phyloP scores from a whole-genome alignment of 23 tunicate genomes.

The Halocynthia aurantium region DNA sequence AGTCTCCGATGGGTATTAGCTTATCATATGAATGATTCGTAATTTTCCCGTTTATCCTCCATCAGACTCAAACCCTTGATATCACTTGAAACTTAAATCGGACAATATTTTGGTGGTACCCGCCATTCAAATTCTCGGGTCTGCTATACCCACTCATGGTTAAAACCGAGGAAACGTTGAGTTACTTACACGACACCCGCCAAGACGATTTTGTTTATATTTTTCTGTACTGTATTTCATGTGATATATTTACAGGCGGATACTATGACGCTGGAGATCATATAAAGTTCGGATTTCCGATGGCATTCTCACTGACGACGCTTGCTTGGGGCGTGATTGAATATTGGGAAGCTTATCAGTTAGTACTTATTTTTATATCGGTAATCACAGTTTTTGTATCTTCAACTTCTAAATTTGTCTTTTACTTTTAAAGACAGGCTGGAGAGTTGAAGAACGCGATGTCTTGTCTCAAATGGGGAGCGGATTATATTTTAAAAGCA shows the following conservation, averaged over 20 bases:
- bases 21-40: too few species aligned
- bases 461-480: constrained; percentile 76
- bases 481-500: constrained; percentile 84
- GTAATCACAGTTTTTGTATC: neutral
- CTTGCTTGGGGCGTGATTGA: constrained; percentile 89
- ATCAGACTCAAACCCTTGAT: too few species aligned
- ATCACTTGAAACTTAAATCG: too few species aligned
- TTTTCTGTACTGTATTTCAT: too few species aligned
- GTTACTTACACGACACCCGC: too few species aligned
- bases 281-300: constrained; percentile 91
- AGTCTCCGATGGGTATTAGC: too few species aligned
- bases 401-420: neutral
- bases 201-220: too few species aligned
- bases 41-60: too few species aligned
- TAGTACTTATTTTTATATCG: neutral
- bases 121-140: too few species aligned
- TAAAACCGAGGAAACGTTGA: too few species aligned
- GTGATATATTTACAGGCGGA: constrained; percentile 47
- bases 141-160: too few species aligned
- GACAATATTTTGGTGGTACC: too few species aligned
- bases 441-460: constrained; percentile 64
- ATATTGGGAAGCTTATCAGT: constrained; percentile 81
- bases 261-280: constrained; percentile 96
- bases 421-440: neutral
- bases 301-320: constrained; percentile 93